Conservation (phyloP, 2,113 vertebrate species). For the Bagarius yarrelli region DNA sequence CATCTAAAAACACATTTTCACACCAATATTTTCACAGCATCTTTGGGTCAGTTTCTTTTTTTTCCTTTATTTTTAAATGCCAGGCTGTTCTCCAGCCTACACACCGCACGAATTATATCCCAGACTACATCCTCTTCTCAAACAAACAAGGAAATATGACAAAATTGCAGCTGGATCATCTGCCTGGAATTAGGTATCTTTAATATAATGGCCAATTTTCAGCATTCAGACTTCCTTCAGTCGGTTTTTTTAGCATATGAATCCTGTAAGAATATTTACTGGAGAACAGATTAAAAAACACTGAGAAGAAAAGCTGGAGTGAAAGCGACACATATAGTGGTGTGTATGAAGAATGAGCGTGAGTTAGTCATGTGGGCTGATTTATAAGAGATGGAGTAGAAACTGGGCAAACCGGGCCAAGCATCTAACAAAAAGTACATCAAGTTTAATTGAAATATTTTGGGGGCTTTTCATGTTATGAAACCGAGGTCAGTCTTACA, state of each 20-base stretch:
- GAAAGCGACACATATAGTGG: background rate
- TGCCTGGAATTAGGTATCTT: background rate
- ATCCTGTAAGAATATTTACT: background rate
- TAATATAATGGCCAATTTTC: slow-evolving; percentile 26
- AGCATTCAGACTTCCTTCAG: slow-evolving; percentile 1
- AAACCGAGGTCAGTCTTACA: background rate
- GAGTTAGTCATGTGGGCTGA: slow-evolving; percentile 1
- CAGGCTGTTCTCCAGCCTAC: slow-evolving; percentile 1
- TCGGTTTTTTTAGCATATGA: background rate
- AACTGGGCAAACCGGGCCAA: slow-evolving; percentile 10
- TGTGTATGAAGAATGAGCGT: slow-evolving; percentile 16
- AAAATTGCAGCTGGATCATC: slow-evolving; percentile 20
- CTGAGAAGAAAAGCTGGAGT: background rate
- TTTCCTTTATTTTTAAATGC: background rate
- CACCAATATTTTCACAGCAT: background rate
- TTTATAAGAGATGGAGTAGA: background rate
- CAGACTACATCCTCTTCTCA: background rate
- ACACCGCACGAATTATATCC: slow-evolving; percentile 22
- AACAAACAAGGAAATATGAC: background rate
- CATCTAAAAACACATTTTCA: background rate
- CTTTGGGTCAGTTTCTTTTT: slow-evolving; percentile 2
- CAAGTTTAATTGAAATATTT: background rate
- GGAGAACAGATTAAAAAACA: slow-evolving; percentile 5
- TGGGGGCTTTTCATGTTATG: background rate
- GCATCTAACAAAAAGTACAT: background rate